phyloP scores from a whole-genome alignment of 1,140 invertebrate genomes.

The Centruroides sculpturatus region DNA sequence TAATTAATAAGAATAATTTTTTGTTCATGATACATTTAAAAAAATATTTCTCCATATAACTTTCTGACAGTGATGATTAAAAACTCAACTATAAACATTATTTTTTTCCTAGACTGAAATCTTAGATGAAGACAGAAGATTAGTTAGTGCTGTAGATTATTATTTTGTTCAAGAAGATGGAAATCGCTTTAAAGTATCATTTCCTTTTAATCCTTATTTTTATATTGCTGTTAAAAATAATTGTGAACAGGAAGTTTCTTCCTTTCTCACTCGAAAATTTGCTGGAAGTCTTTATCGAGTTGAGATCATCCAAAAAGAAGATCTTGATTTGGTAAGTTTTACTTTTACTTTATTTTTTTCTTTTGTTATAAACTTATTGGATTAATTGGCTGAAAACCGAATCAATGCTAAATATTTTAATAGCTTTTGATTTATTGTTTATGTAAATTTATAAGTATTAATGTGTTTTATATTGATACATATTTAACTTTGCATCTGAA shows the following conservation, averaged over 20 bases:
- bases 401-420: too few species aligned
- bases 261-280: slow-evolving; percentile 80
- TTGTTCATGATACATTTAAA: too few species aligned
- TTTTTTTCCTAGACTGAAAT: slow-evolving; percentile 71
- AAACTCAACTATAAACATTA: slow-evolving; percentile 21
- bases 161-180: slow-evolving; percentile 97
- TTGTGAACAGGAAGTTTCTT: slow-evolving; percentile 70
- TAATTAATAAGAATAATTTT: too few species aligned
- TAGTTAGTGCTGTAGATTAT: slow-evolving; percentile 88
- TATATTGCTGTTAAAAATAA: slow-evolving; percentile 64
- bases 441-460: too few species aligned
- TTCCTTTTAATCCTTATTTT: slow-evolving; percentile 88
- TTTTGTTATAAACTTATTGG: too few species aligned
- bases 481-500: too few species aligned
- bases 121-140: slow-evolving; percentile 79
- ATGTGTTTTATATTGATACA: too few species aligned
- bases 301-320: slow-evolving; percentile 78
- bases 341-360: too few species aligned
- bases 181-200: slow-evolving; percentile 79
- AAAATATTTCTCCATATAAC: neutral
- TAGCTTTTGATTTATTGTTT: too few species aligned
- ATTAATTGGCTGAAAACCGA: too few species aligned
- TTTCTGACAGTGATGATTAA: slow-evolving; percentile 9
- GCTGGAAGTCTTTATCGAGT: slow-evolving; percentile 56
- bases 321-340: slow-evolving; percentile 73